Evolutionary conservation across 35 echinoderm and acorn worm species (phyloP), one percentile per base, ranked within the genome.

Genomic region (Acanthaster planci): DNA sequence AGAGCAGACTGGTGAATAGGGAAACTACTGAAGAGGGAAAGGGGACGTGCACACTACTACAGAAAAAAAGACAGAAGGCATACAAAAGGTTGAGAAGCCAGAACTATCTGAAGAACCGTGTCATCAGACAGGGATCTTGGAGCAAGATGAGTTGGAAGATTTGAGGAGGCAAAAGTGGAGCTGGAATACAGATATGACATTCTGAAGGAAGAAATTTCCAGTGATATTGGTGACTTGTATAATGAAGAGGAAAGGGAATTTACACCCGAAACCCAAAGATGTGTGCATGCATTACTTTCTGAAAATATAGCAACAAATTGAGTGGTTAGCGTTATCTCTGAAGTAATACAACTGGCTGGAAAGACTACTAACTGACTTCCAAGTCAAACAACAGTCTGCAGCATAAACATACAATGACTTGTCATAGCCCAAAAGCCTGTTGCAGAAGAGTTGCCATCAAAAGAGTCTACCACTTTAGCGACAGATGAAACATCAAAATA

Each of bases 401-500:
- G 76, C 37, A 53, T 42, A 0, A 88, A 88, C 52, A 84, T 83
- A 0, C 54, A 83, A 67, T 14, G 80, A 53, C 57, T 60, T 15
- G 26, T 68, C 1, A 37, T 84, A 52, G 79, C 87, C 0, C 79
- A 84, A 60, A 54, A 67, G 2, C 87, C 83, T 76, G 42, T 89
- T 9, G 79, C 87, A 34, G 79, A 84, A 37, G 87, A 89, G 17
- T 5, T 89, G 15, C n/a, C 35, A 7, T 9, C 21, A 40, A 39
- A 76, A 7, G 0, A 19, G 38, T 2, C 55, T 57, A 89, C 87
- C 5, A 89, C 87, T 21, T 18, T 89, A 0, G 79, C 83, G 42
- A 89, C 87, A 54, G 87, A 89, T 30, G 42, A 89, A 52, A 56
- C 37, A 4, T 83, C 79, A n/a, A 82, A 83, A 55, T 83, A 51